Base-by-base conservation (phyloP, 2,113 vertebrate species). In the Platycercus adscitus region DNA sequence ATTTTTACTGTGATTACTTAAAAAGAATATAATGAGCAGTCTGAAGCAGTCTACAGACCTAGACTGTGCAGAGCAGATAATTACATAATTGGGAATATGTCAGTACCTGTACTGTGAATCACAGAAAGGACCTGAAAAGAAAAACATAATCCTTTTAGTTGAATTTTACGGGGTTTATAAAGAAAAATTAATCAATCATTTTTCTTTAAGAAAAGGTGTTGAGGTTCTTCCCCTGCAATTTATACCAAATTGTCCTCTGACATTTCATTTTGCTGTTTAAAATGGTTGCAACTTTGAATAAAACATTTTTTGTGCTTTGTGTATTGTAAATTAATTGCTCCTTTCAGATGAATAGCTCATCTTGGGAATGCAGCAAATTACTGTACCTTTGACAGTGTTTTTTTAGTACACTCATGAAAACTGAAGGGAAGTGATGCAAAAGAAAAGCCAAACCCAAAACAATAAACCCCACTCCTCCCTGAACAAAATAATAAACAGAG, bases 321-420 rank as follows among this genome's bases (percentile, higher is more conserved):
- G 33, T 88, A 33, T 91, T 92, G 88, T 82, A 96, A 97, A 93
- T 89, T 94, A 96, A 92, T 97, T 92, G 83, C 39, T 95, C 33
- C 29, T 96, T 61, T 88, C 92, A 90, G 84, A 89, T 29, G 65
- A 96, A 81, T 70, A 64, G 21, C 56, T 93, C 65, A 70, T 92
- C n/a, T 82, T 88, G 68, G 76, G 87, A 86, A 89, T 82, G 71
- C 6, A 91, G 55, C 16, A 94, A 83, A 88, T 91, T 65, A 85
- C 47, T 63, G 44, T 83, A 72, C 89, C 88, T 19, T 66, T 84
- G 35, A 78, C 47, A 56, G 55, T 61, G 29, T 1, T 41, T 93
- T 81, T 81, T 86, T 80, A 86, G 17, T 39, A 17, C 28, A 84
- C 37, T 78, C 69, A 17, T 39, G 79, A 90, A 97, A 96, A 92